Evolutionary conservation across 92 coral and sea anemone species (phyloP), one percentile per base, ranked within the genome.

Genomic region (Scolanthus callimorphus): DNA sequence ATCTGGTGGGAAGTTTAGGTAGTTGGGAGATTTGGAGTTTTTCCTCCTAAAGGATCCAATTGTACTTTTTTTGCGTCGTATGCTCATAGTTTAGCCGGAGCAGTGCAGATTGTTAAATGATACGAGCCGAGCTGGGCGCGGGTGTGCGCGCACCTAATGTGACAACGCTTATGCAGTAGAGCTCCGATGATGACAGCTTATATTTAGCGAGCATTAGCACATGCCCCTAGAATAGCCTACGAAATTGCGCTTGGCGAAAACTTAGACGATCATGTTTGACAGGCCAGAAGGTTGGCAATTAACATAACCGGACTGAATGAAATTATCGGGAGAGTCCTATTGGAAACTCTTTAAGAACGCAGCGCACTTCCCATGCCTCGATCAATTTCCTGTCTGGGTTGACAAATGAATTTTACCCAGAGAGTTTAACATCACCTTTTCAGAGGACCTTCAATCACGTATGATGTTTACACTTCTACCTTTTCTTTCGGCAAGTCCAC

Each of bases 21-120:
- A 68, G 25, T 68, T 68, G 17, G 75, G 75, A 1, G 75, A 68
- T 1, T 61, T 31, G 12, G 75, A 68, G 41, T 68, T 68, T 27
- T 68, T 68, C 28, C 75, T 38, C 23, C 75, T 11, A 49, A 68
- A 54, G 4, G 75, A 68, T 13, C 75, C 75, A 30, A 68, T 54
- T 22, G 58, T 61, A 28, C 75, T 68, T 39, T 68, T 68, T 37
- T 68, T 68, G 26, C 75, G 41, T n/a, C 75, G 62, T 17, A 68
- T 57, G 19, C 75, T 68, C 75, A 68, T 67, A n/a, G n/a, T 34
- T 15, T 15, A 34, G 41, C 15, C 6, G 41, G 15, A 6, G 41
- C 41, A 34, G 15, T n/a, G n/a, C n/a, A n/a, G n/a, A n/a, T n/a
- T n/a, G n/a, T n/a, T n/a, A n/a, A n/a, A n/a, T n/a, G 41, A 6